Evolutionary conservation across 2,888 invertebrate species (phyloP).

Genomic region (Hemistola chrysoprasaria): DNA sequence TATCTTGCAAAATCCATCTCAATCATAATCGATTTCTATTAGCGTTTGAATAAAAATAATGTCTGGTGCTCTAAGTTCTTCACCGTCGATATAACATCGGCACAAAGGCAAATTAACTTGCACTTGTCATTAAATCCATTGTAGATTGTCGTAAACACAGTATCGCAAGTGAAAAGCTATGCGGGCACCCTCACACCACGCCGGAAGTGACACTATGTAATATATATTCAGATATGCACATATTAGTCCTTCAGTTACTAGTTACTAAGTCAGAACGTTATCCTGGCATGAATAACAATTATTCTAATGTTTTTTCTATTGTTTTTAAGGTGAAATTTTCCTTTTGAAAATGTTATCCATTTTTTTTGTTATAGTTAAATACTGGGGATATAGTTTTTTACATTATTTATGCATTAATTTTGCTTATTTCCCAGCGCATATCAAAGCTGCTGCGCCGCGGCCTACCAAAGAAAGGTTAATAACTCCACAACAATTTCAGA

Average conservation of each 20-base stretch:
- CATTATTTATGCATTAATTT: too few relatives aligned
- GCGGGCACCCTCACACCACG: slow-evolving; percentile 69
- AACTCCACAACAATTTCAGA: slow-evolving; percentile 34
- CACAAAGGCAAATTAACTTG: slow-evolving; percentile 17
- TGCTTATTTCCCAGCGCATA: too few relatives aligned
- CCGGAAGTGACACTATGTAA: slow-evolving; percentile 56
- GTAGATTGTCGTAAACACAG: slow-evolving; percentile 39
- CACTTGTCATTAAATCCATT: slow-evolving; percentile 21
- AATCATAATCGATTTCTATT: too few relatives aligned
- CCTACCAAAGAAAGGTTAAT: slow-evolving; percentile 29
- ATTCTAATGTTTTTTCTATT: too few relatives aligned
- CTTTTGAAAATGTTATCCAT: too few relatives aligned
- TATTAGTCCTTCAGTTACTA: slow-evolving; percentile 52
- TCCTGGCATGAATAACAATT: slow-evolving; percentile 55
- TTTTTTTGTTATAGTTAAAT: too few relatives aligned
- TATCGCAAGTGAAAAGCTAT: slow-evolving; percentile 57
- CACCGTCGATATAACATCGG: slow-evolving; percentile 6
- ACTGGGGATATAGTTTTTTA: slow-evolving; percentile 5
- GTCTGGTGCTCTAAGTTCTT: background rate
- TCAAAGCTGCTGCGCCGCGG: too few relatives aligned
- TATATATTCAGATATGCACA: slow-evolving; percentile 58
- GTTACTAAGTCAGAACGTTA: slow-evolving; percentile 38
- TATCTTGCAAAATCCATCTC: too few relatives aligned
- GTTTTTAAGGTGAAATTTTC: background rate
- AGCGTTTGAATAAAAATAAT: background rate